Evolutionary conservation across 2,888 invertebrate genomes (phyloP), one percentile per base, ranked within the genome.

Genomic region (Macropis europaea): DNA sequence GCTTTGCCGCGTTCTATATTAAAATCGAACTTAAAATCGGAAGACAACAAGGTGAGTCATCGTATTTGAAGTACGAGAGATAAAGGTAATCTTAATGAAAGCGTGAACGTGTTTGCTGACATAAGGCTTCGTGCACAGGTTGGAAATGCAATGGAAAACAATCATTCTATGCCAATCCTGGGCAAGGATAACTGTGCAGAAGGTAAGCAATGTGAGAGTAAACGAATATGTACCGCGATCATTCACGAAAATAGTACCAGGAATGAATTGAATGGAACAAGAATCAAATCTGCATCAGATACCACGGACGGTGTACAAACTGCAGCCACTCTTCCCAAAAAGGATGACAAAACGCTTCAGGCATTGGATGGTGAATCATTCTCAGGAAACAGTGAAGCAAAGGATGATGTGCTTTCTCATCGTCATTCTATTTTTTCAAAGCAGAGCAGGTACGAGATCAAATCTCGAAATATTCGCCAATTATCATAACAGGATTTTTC

Each of bases 301-400:
- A 38, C 61, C 19, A 38, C 59, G 32, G 68, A 73, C 56, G 74
- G 71, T 40, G 59, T 30, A 30, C 53, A 26, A 50, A 54, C 47
- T 11, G 57, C 59, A 45, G 48, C 13, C 30, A 19, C 34, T 52
- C 24, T 28, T 9, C 45, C 43, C 24, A 57, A 40, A 32, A 67
- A 50, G n/a, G 34, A 50, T 2, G 62, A 52, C n/a, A 73, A 71
- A 48, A 68, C 32, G 19, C 32, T 54, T 50, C 75, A 57, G 4
- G 57, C 71, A 17, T 90, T 90, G 7, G 93, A 93, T 0, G 93
- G 93, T 0, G 94, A 94, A 81, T 38, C 53, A 30, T 67, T 53
- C 75, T 93, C 93, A 53, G 93, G 93, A 22, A 93, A 93, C 0
- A 90, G 93, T 0, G 94, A 94, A 87, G 92, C 94, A 17, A 71